These are phyloP conservation scores for Myripristis murdjan DNA, from an alignment of 2,797 vertebrate genomes.

Conservation along the genomic window DNA sequence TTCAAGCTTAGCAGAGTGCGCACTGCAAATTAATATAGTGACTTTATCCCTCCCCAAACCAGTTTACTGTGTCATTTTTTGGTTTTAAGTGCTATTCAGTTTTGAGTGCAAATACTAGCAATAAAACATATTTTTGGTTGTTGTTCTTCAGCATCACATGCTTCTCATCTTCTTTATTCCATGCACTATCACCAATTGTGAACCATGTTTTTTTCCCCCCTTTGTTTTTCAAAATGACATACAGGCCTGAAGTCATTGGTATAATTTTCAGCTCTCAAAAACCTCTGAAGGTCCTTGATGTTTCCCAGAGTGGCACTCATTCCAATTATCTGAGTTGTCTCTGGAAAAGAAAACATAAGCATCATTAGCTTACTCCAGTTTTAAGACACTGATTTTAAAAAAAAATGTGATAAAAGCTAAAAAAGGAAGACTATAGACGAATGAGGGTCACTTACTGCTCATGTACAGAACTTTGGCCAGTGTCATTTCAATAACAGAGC, in stretches of 20 bases:
- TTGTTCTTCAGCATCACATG: too few relatives aligned
- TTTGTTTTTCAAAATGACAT: constrained; percentile 67
- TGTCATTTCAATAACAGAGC: constrained; percentile 93
- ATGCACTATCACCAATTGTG: too few relatives aligned
- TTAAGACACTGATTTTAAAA: not conserved
- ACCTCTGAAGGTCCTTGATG: constrained; percentile 91
- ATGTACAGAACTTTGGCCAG: constrained; percentile 91
- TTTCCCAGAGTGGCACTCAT: constrained; percentile 98
- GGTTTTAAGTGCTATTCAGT: too few relatives aligned
- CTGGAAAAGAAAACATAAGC: constrained; percentile 71
- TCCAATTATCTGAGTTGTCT: constrained; percentile 92
- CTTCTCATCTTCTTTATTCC: too few relatives aligned
- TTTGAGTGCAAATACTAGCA: too few relatives aligned
- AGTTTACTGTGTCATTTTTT: too few relatives aligned
- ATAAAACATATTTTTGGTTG: too few relatives aligned
- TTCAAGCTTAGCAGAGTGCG: too few relatives aligned
- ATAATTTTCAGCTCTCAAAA: constrained; percentile 94
- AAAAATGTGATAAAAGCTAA: not conserved
- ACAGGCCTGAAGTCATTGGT: constrained; percentile 93
- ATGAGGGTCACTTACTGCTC: constrained; percentile 86
- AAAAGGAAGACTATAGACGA: accelerated
- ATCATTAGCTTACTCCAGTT: too few relatives aligned
- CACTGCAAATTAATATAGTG: too few relatives aligned
- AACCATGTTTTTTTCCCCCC: too few relatives aligned
- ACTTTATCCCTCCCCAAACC: too few relatives aligned